Evolutionary conservation across 2,797 vertebrate genomes (phyloP).

Genomic region (Falco naumanni): DNA sequence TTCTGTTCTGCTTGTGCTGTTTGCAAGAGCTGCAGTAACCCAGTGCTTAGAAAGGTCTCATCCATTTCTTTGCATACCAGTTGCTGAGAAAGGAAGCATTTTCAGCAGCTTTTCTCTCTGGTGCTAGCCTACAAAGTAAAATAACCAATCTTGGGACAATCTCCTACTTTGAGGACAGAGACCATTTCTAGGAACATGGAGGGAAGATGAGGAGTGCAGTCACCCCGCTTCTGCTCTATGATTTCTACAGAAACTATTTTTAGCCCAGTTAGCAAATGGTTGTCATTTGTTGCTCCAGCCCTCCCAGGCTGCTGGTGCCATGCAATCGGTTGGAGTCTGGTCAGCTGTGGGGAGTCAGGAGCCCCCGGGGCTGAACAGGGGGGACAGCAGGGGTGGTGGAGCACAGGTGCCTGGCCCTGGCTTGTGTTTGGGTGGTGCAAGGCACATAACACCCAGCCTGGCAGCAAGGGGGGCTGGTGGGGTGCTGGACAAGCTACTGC

Average conservation of each 20-base stretch:
- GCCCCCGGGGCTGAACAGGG: no score
- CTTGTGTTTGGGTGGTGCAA: background rate
- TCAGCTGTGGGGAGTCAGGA: background rate
- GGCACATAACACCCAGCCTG: background rate
- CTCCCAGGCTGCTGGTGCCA: rapidly evolving
- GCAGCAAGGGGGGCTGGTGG: background rate
- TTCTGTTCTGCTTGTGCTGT: background rate
- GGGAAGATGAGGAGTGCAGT: background rate
- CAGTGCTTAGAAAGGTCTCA: background rate
- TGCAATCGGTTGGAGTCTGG: rapidly evolving
- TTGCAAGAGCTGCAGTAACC: background rate
- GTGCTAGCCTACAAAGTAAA: background rate
- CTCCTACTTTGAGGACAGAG: background rate
- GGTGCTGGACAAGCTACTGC: background rate
- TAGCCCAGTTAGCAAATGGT: background rate
- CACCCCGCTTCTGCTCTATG: background rate
- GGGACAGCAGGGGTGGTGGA: background rate
- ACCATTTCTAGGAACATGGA: background rate
- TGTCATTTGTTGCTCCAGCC: background rate
- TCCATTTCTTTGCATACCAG: background rate
- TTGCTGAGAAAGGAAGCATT: background rate
- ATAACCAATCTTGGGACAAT: background rate
- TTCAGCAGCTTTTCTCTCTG: background rate
- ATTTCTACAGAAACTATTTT: background rate
- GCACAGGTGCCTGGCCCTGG: background rate